Evolutionary conservation across 1,140 invertebrate genomes (phyloP), one percentile per base, ranked within the genome.

Genomic region (Batillaria attramentaria): DNA sequence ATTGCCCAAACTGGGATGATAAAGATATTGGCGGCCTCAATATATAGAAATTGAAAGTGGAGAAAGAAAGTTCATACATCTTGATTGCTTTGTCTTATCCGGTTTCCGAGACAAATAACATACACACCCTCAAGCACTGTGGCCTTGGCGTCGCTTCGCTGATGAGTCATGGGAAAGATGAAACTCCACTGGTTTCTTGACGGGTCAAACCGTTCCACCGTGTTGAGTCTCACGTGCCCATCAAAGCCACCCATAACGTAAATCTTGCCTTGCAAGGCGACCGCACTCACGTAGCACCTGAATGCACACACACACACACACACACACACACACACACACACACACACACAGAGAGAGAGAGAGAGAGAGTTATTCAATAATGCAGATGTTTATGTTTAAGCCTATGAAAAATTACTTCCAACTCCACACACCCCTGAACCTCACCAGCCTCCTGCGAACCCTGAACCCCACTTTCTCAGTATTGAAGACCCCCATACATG

Each of bases 181-280:
- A 79, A 33, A 0, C 95, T 95, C 97, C 97, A 98, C 81, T 95
- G 93, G 90, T 98, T 96, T 0, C 93, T 93, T 31, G 93, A 92
- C 0, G 96, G 95, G 89, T 97, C 95, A 89, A 96, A 98, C 41
- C 94, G 93, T 90, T 98, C 97, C 2, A 94, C 95, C 0, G 95
- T 94, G 87, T 94, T 95, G 91, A 97, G 93, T 84, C 95, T 96
- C 83, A 96, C 95, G 77, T 94, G 94, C 0, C 97, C 97, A 88
- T 97, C 97, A 89, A 97, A 98, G 0, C 97, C 97, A 28, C 95
- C 95, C 65, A 94, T 94, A 16, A 89, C 87, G 79, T 89, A 91
- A 35, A 91, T 74, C 3, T 72, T 46, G 16, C 80, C 83, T 16
- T 81, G 33, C n/a, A 85, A 70, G 10, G 60, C 81, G 8, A 80